Base-by-base conservation (phyloP, 1,140 invertebrate species). In the Fopius arisanus region DNA sequence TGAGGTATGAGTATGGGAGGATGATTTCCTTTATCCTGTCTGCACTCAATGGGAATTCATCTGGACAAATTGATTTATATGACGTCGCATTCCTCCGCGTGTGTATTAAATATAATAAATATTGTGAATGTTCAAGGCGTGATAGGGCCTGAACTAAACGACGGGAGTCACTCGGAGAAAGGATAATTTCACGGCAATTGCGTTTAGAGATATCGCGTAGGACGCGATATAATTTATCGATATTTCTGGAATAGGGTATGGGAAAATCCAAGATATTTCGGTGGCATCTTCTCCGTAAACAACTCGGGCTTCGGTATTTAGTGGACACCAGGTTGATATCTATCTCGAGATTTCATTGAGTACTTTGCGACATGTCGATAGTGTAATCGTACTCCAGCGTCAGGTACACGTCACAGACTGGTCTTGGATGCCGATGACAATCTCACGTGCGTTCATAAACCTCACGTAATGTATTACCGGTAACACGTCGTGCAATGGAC, bases 151-250 rank as follows among this genome's bases (percentile, higher is more conserved):
- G 43, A 59, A 59, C 6, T 26, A 21, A 26, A 28, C 10, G 19
- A 14, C 54, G 54, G 54, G 26, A 59, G 54, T 59, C 3, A 23
- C 23, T n/a, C 19, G 54, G 23, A 59, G 54, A 59, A 28, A 23
- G 23, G 54, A 59, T 59, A 23, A 59, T 59, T 59, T 9, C 54
- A 28, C 54, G 54, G 14, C 54, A 59, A 59, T 59, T 59, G 54
- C 23, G 26, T 59, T 59, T 9, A 19, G 5, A 14, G 26, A 21
- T 28, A 59, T 28, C 12, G 54, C 54, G 54, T 59, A 28, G 54
- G 54, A 26, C 14, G 43, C 1, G n/a, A n/a, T 5, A 48, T 19
- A 14, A 19, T n/a, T 48, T 48, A 19, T 19, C 43, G 3, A 7
- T 48, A 14, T 2, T 4, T 7, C n/a, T 5, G 16, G 14, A 48